A percentile compares a stretch with the other conserved stretches of the same genome.
Conservation (phyloP, 2,888 invertebrate species). For the Ernsta delagoae region DNA sequence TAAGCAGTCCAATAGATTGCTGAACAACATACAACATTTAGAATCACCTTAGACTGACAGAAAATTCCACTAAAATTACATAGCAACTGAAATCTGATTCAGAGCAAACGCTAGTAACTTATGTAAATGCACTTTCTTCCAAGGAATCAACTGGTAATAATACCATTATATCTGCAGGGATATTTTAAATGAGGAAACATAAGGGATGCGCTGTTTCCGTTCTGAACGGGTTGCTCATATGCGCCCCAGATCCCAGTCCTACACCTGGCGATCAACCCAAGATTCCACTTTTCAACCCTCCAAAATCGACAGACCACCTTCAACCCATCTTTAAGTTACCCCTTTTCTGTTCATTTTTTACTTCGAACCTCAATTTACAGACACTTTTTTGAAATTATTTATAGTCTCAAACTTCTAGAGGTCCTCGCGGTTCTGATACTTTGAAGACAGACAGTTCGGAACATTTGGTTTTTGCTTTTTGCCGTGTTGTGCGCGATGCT, state of each 20-base stretch:
- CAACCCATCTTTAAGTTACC: slow-evolving; percentile 54
- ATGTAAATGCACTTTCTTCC: background rate
- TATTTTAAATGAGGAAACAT: slow-evolving; percentile 60
- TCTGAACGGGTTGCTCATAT: slow-evolving; percentile 75
- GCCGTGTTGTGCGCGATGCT: slow-evolving; percentile 44
- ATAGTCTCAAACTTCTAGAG: slow-evolving; percentile 46
- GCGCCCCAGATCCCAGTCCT: slow-evolving; percentile 79
- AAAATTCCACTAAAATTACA: too few species aligned
- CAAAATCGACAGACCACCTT: slow-evolving; percentile 64
- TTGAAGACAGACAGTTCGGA: slow-evolving; percentile 53
- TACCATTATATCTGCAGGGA: slow-evolving; percentile 44
- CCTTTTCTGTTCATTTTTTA: slow-evolving; percentile 65
- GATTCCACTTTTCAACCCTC: slow-evolving; percentile 69
- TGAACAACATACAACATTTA: too few species aligned
- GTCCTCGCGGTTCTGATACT: slow-evolving; percentile 50
- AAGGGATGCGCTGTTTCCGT: slow-evolving; percentile 79
- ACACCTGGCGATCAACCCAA: slow-evolving; percentile 73
- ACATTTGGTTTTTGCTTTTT: slow-evolving; percentile 57
- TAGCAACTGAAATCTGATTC: too few species aligned
- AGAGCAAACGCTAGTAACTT: too few species aligned
- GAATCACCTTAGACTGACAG: too few species aligned
- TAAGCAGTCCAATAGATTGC: too few species aligned
- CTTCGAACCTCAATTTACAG: slow-evolving; percentile 55
- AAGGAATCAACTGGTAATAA: slow-evolving; percentile 24
- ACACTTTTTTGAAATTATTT: slow-evolving; percentile 52